phyloP scores from a whole-genome alignment of 2,797 vertebrate species.

The Picus viridis region DNA sequence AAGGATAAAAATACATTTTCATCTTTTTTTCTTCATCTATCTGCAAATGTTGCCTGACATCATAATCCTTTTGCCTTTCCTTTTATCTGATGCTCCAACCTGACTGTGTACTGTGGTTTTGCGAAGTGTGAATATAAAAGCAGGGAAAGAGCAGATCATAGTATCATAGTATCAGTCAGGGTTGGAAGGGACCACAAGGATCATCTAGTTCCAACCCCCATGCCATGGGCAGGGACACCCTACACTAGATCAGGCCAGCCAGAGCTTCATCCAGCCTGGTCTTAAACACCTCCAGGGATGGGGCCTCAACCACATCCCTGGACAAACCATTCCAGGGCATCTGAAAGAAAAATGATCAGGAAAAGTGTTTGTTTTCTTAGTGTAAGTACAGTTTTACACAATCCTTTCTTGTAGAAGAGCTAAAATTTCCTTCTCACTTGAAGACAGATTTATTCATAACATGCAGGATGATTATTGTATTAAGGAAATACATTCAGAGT shows the following conservation, averaged over 20 bases:
- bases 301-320: too few species aligned
- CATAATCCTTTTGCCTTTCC: background rate
- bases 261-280: too few species aligned
- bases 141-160: background rate
- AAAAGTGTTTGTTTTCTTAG: background rate
- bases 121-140: background rate
- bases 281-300: too few species aligned
- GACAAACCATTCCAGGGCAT: too few species aligned
- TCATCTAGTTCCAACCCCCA: too few species aligned
- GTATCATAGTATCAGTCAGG: too few species aligned
- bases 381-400: background rate
- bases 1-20: background rate
- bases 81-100: background rate
- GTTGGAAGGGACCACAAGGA: too few species aligned
- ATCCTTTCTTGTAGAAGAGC: background rate
- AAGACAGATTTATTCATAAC: background rate
- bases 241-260: too few species aligned
- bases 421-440: background rate
- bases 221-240: too few species aligned
- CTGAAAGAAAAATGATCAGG: background rate
- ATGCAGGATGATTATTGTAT: background rate
- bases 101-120: background rate
- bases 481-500: background rate
- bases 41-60: background rate
- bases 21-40: background rate